phyloP scores from a whole-genome alignment of 2,797 vertebrate species.

The Scyliorhinus canicula region DNA sequence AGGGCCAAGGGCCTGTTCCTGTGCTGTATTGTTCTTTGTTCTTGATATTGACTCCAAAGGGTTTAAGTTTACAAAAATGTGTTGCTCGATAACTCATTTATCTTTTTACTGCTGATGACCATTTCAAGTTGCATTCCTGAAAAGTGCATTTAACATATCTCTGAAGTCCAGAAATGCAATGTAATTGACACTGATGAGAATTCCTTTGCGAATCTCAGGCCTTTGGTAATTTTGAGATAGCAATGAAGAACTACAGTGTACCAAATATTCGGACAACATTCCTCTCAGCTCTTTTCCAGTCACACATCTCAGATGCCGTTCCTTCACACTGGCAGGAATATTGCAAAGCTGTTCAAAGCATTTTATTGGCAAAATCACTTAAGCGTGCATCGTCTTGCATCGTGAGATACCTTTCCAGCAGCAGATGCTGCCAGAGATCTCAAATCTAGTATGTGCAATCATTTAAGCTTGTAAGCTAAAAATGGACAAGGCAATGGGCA shows the following conservation, averaged over 20 bases:
- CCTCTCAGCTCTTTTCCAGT: not conserved
- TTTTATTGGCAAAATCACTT: not conserved
- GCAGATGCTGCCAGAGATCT: not conserved
- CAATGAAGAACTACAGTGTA: not conserved
- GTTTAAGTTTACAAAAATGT: not conserved
- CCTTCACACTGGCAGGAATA: not conserved
- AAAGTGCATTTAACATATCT: not conserved
- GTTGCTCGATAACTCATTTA: not conserved
- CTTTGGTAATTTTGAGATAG: not conserved
- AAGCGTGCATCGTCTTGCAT: not conserved
- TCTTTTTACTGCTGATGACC: too few relatives aligned
- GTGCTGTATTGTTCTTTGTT: too few relatives aligned
- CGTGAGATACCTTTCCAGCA: not conserved
- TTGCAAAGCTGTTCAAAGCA: not conserved
- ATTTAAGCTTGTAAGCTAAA: conserved; percentile 11
- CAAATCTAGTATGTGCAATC: not conserved
- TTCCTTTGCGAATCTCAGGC: not conserved
- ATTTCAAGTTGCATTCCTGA: not conserved
- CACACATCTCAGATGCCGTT: not conserved
- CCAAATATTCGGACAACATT: not conserved
- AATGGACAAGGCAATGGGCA: not conserved
- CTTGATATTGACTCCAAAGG: not conserved
- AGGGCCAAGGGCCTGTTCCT: too few relatives aligned
- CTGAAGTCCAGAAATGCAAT: not conserved
- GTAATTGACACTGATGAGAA: not conserved